Percentiles rank a stretch among this genome's conserved stretches.
Evolutionary conservation across 2,113 vertebrate species (phyloP).

Genomic region (Telmatochromis brachygnathus): DNA sequence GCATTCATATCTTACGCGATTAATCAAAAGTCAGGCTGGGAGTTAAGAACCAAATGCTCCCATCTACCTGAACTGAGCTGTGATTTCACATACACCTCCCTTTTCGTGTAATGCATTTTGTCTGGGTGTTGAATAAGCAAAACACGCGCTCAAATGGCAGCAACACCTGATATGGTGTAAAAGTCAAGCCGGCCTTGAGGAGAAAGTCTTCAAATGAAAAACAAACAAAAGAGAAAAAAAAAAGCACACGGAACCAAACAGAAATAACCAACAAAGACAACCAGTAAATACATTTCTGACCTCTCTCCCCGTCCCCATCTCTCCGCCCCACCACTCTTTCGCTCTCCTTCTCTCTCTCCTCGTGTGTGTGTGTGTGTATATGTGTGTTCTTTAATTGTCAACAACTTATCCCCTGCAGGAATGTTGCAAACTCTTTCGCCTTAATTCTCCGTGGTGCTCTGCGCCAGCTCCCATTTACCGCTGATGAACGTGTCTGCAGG

Average conservation of each 20-base stretch:
- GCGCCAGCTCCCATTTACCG: slow-evolving; percentile 65
- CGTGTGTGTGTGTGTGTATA: not conserved
- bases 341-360: not conserved
- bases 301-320: not conserved
- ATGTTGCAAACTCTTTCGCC: slow-evolving; percentile 59
- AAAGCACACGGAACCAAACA: not conserved
- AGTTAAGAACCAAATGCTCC: not conserved
- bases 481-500: slow-evolving; percentile 62
- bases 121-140: not conserved
- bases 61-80: not conserved
- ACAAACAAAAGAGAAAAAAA: not conserved
- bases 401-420: slow-evolving; percentile 71
- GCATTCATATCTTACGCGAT: not conserved
- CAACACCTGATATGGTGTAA: not conserved
- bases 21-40: not conserved
- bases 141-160: not conserved
- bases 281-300: not conserved
- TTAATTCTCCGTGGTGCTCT: slow-evolving; percentile 57
- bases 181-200: not conserved
- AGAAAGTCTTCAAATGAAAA: not conserved
- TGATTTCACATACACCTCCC: not conserved
- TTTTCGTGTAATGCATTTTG: not conserved
- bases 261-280: not conserved
- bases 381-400: slow-evolving; percentile 65
- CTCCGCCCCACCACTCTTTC: not conserved